A percentile compares a stretch with the other conserved stretches of the same genome.
These are phyloP conservation scores for Oscheius sp. DNA, from an alignment of 2,888 invertebrate species.

Conservation along the genomic window DNA sequence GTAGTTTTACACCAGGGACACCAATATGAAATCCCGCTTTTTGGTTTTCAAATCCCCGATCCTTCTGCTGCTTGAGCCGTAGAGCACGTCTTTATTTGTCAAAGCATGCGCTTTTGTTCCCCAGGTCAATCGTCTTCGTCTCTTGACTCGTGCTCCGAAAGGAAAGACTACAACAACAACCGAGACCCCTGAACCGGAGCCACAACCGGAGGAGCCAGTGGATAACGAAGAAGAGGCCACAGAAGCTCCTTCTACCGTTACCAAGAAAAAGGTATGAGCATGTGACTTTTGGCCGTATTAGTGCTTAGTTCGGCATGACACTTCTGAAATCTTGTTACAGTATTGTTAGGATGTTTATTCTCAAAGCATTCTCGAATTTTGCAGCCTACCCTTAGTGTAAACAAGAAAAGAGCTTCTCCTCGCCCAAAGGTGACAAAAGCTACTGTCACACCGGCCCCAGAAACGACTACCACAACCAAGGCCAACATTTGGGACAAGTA, in stretches of 20 bases:
- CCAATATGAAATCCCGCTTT: constrained; percentile 1
- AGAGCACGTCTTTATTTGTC: constrained; percentile 27
- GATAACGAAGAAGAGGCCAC: constrained; percentile 6
- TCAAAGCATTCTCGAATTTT: constrained; percentile 6
- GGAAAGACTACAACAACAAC: constrained; percentile 38
- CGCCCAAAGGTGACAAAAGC: constrained; percentile 25
- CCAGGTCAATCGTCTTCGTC: constrained; percentile 52
- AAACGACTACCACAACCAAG: constrained; percentile 58
- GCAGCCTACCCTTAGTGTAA: constrained; percentile 15
- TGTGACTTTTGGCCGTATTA: not conserved
- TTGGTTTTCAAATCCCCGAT: constrained; percentile 8
- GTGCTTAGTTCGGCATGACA: not conserved
- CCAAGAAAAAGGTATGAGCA: constrained; percentile 30
- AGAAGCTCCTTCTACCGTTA: not conserved
- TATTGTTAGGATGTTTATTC: constrained; percentile 6
- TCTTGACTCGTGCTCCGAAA: constrained; percentile 53
- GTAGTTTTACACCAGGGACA: not conserved
- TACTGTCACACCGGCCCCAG: constrained; percentile 43
- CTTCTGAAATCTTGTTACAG: not conserved
- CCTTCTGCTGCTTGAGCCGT: constrained; percentile 29
- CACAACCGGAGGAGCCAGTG: constrained; percentile 9
- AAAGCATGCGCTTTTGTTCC: constrained; percentile 25
- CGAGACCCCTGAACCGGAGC: constrained; percentile 13
- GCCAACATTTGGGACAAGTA: constrained; percentile 67
- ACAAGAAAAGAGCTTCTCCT: constrained; percentile 36